Base-by-base conservation (phyloP, 2,797 vertebrate genomes). In the Cuculus canorus region DNA sequence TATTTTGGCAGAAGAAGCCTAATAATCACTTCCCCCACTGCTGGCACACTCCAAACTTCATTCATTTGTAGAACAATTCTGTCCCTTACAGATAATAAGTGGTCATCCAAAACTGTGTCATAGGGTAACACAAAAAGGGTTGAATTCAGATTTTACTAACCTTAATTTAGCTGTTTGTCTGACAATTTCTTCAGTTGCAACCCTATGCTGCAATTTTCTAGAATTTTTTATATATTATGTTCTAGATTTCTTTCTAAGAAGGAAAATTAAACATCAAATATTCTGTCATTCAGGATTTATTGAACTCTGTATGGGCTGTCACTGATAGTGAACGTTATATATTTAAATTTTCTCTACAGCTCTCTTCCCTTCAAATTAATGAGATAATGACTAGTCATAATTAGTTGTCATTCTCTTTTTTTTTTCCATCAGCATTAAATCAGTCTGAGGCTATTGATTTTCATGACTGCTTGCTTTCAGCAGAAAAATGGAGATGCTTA, bases 11-110 rank as follows among this genome's bases (percentile, higher is more conserved):
- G 54, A 11, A 88, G 54, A 68, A 79, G 48, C 14, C 50, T 69
- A 59, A 30, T 41, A 65, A 81, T 48, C 0, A 61, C 69, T 80
- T 48, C 7, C 11, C 4, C 16, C 33, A n/a, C 5, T 4, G 0
- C 0, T 80, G 35, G 4, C 35, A 7, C 69, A 7, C 69, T 37
- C 21, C 91, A 76, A 68, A 86, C 50, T 65, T 39, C 24, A 57
- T 81, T 73, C 17, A 41, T 17, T 50, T 84, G 27, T 28, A 13
- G 24, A 69, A 56, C 17, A 57, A 14, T 17, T 60, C 30, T 83
- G 9, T 64, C 45, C 21, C 10, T 65, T 61, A 47, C 16, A 72
- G 16, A 41, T 13, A 73, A 27, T 25, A 43, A 83, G 12, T 43
- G 24, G 7, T 47, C 64, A 77, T 57, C 15, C 52, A 61, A 47